phyloP scores from a whole-genome alignment of 1,140 invertebrate species.

The Meloidogyne floridensis region DNA sequence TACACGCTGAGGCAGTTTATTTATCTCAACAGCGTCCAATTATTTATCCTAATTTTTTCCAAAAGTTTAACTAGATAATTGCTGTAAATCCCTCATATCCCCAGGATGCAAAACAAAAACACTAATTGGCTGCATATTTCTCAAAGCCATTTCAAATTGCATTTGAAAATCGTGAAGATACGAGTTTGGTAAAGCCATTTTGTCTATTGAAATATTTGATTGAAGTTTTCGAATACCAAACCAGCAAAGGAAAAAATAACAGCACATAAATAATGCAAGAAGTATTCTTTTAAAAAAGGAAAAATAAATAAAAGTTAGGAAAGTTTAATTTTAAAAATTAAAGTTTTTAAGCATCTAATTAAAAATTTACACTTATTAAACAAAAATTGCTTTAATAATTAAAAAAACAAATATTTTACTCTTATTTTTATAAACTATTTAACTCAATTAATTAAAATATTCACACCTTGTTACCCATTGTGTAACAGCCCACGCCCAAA shows the following conservation, averaged over 20 bases:
- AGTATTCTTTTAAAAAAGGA: conserved; percentile 34
- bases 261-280: conserved; percentile 49
- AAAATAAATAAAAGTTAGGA: background rate
- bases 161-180: conserved; percentile 62
- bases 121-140: conserved; percentile 64
- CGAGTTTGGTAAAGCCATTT: conserved; percentile 61
- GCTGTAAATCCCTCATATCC: conserved; percentile 58
- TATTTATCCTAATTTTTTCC: background rate
- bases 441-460: background rate
- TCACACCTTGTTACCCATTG: conserved; percentile 51
- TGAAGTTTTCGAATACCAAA: conserved; percentile 53
- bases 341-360: background rate
- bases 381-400: no score
- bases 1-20: no score
- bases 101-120: conserved; percentile 61
- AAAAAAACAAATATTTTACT: no score
- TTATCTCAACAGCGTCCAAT: background rate
- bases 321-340: background rate
- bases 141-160: conserved; percentile 56
- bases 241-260: conserved; percentile 59
- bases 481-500: conserved; percentile 52
- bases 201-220: conserved; percentile 62
- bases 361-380: no score
- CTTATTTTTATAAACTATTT: background rate
- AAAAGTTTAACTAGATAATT: conserved; percentile 41